These are phyloP conservation scores for Zaprionus gabonicus DNA, from an alignment of 1,140 invertebrate species.

Conservation along the genomic window DNA sequence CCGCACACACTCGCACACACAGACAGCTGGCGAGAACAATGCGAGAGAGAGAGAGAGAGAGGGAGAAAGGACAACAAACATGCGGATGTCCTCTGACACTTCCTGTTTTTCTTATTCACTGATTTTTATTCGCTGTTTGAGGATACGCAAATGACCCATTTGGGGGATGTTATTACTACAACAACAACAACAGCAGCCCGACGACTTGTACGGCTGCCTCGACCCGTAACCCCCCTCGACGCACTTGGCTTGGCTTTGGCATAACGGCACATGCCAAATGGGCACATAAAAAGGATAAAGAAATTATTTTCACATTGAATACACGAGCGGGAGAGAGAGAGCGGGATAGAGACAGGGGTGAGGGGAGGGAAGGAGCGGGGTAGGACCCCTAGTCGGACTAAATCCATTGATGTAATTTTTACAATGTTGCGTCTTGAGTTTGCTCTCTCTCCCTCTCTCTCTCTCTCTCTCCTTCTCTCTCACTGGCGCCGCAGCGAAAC, in stretches of 20 bases:
- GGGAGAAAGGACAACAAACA: slow-evolving; percentile 58
- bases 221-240: slow-evolving; percentile 21
- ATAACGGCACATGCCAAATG: slow-evolving; percentile 84
- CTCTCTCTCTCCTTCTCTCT: background rate
- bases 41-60: slow-evolving; percentile 29
- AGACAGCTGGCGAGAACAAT: slow-evolving; percentile 33
- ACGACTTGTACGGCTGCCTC: background rate
- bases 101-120: slow-evolving; percentile 84
- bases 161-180: slow-evolving; percentile 84
- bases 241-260: slow-evolving; percentile 45
- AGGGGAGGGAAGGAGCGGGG: background rate
- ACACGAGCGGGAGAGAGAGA: slow-evolving; percentile 54
- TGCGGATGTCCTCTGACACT: slow-evolving; percentile 83
- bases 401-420: slow-evolving; percentile 81
- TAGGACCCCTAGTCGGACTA: slow-evolving; percentile 31
- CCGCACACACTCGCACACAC: background rate
- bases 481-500: slow-evolving; percentile 46
- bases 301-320: slow-evolving; percentile 84
- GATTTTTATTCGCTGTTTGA: slow-evolving; percentile 85
- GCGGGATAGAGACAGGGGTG: too few species aligned
- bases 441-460: slow-evolving; percentile 7
- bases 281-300: slow-evolving; percentile 84
- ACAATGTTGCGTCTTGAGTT: slow-evolving; percentile 59
- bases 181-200: slow-evolving; percentile 40
- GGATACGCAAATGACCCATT: slow-evolving; percentile 85